Evolutionary conservation across 1,140 invertebrate genomes (phyloP).

Genomic region (Gyrodactylus salaris): DNA sequence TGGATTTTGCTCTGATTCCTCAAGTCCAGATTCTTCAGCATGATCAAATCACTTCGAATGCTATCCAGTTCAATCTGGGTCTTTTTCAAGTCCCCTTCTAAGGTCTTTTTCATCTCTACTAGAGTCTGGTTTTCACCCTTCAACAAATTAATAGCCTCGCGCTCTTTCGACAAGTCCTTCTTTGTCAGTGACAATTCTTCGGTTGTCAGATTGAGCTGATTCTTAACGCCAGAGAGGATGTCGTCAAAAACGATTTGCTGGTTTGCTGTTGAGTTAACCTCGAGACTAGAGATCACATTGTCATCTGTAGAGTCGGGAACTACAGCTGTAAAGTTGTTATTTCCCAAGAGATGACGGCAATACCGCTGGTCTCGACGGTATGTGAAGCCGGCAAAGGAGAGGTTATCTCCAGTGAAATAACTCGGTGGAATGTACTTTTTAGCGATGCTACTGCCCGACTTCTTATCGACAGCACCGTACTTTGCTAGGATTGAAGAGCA

Average conservation of each 20-base stretch:
- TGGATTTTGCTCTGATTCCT: background rate
- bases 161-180: background rate
- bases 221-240: background rate
- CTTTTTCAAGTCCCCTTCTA: background rate
- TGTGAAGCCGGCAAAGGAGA: constrained; percentile 89
- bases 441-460: constrained; percentile 12
- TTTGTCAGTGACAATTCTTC: background rate
- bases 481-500: background rate
- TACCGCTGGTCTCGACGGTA: constrained; percentile 33
- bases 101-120: background rate
- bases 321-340: constrained; percentile 19
- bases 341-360: background rate
- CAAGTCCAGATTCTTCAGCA: background rate
- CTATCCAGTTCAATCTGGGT: background rate
- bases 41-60: background rate
- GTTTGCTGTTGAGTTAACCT: background rate
- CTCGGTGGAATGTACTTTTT: constrained; percentile 50
- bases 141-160: background rate
- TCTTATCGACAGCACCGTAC: background rate
- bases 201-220: background rate
- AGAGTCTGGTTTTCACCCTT: background rate
- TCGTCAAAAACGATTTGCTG: too few relatives aligned
- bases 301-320: background rate
- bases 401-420: constrained; percentile 65
- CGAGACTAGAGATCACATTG: too few relatives aligned